phyloP scores from a whole-genome alignment of 2,113 vertebrate species.

The Amphiprion ocellaris region DNA sequence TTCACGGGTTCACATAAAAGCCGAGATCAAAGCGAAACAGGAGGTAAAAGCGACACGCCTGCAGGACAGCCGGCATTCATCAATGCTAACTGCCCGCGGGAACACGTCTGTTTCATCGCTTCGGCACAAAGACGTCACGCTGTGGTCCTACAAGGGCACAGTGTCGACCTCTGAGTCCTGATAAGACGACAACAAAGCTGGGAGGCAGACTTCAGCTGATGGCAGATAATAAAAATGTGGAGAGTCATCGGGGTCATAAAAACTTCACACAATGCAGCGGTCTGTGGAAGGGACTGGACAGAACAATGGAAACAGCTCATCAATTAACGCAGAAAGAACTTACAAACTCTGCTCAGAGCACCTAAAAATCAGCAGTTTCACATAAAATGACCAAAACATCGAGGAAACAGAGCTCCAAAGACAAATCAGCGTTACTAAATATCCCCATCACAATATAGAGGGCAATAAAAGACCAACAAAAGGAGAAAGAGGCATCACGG shows the following conservation, averaged over 20 bases:
- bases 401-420: too few species aligned
- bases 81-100: not conserved
- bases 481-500: too few species aligned
- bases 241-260: not conserved
- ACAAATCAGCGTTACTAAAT: too few species aligned
- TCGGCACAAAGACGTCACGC: constrained; percentile 24
- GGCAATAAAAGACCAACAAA: too few species aligned
- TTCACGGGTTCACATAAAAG: constrained; percentile 1
- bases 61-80: constrained; percentile 26
- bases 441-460: too few species aligned
- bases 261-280: constrained; percentile 9
- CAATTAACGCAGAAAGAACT: not conserved
- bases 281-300: not conserved
- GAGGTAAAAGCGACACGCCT: constrained; percentile 2
- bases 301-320: not conserved
- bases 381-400: too few species aligned
- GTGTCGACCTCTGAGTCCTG: constrained; percentile 5
- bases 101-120: constrained; percentile 20
- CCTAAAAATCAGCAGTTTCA: too few species aligned
- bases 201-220: constrained; percentile 16
- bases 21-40: constrained; percentile 11
- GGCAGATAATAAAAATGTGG: constrained; percentile 1
- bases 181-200: constrained; percentile 30
- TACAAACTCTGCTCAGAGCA: too few species aligned
- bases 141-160: constrained; percentile 15